phyloP scores from a whole-genome alignment of 2,113 vertebrate species.

The Pseudonaja textilis region DNA sequence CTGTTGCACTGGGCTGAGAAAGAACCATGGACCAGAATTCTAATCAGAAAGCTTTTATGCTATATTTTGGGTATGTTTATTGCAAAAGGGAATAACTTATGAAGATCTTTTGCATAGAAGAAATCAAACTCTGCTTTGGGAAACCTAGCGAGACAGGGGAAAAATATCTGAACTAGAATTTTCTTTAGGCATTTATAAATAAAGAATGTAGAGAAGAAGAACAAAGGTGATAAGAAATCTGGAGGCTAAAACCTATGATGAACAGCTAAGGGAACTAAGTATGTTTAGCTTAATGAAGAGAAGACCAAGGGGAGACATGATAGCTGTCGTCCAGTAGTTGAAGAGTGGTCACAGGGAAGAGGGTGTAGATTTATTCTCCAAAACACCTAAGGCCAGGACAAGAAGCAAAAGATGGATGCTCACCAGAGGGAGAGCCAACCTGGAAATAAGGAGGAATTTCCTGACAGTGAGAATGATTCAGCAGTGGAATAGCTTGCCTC shows the following conservation, averaged over 20 bases:
- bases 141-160: background rate
- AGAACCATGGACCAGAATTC: background rate
- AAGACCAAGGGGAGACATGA: background rate
- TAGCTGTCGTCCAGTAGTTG: background rate
- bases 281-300: background rate
- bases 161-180: background rate
- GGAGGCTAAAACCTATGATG: background rate
- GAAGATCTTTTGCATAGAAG: background rate
- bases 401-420: background rate
- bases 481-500: too few species aligned
- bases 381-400: background rate
- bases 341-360: background rate
- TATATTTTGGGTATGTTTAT: background rate
- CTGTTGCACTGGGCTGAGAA: background rate
- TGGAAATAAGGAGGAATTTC: background rate
- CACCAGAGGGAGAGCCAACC: too few species aligned
- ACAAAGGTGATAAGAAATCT: background rate
- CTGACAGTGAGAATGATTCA: too few species aligned
- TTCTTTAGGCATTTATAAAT: background rate
- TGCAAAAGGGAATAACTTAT: too few species aligned
- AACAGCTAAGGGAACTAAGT: background rate
- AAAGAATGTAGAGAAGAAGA: background rate
- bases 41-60: background rate
- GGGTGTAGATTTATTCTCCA: background rate
- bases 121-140: background rate